A percentile compares a stretch with the other conserved stretches of the same genome.
Evolutionary conservation across 1,140 invertebrate species (phyloP).

Genomic region (Drosophila sp.): DNA sequence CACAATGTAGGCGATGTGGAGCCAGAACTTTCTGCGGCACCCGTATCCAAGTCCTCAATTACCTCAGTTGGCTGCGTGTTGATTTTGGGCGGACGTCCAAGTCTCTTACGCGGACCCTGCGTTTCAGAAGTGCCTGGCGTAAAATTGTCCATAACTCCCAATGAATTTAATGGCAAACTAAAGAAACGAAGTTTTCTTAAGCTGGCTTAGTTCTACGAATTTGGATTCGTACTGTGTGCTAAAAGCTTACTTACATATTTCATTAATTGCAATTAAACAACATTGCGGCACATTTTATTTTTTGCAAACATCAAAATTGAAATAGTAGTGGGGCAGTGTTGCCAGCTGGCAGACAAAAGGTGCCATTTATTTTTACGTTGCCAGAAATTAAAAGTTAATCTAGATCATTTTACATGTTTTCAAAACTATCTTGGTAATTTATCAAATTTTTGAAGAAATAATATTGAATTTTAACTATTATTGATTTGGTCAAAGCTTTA

Average conservation of each 20-base stretch:
- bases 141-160: slow-evolving; percentile 24
- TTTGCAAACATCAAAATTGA: no score
- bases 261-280: slow-evolving; percentile 3
- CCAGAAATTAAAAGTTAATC: no score
- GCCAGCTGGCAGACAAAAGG: no score
- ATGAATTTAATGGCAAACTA: neutral
- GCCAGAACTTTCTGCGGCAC: neutral
- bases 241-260: slow-evolving; percentile 17
- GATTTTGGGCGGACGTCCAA: slow-evolving; percentile 39
- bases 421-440: no score
- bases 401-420: no score
- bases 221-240: neutral
- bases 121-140: slow-evolving; percentile 1
- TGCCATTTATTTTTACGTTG: no score
- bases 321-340: no score
- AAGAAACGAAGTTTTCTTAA: neutral
- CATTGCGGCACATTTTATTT: slow-evolving; percentile 3
- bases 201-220: neutral
- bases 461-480: no score
- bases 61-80: slow-evolving; percentile 1
- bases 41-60: slow-evolving; percentile 15
- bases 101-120: slow-evolving; percentile 28
- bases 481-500: no score
- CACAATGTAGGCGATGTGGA: slow-evolving; percentile 44
- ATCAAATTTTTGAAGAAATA: no score